Percentiles rank a stretch among this genome's conserved stretches.
Conservation (phyloP, 2,888 invertebrate genomes). For the Incurvaria masculella region DNA sequence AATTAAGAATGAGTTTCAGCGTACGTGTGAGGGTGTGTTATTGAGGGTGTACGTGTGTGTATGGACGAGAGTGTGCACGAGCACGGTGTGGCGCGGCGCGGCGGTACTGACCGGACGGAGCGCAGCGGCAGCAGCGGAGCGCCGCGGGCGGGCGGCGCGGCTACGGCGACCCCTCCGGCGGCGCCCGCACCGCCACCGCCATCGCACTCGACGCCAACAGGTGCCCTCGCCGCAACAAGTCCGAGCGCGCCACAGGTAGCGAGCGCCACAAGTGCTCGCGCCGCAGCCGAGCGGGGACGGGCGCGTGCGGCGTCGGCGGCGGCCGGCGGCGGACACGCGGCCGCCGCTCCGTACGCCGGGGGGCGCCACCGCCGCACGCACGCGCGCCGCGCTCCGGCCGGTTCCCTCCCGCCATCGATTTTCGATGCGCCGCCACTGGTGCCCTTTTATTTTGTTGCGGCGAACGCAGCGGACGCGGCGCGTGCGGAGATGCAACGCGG, state of each 20-base stretch:
- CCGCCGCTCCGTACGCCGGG: constrained; percentile 13
- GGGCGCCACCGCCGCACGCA: constrained; percentile 20
- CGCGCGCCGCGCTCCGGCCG: constrained; percentile 17
- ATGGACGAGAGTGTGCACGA: too few relatives aligned
- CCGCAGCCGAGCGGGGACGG: not conserved
- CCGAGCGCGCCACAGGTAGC: not conserved
- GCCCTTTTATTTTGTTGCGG: too few relatives aligned
- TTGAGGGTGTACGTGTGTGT: too few relatives aligned
- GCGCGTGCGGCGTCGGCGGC: constrained; percentile 35
- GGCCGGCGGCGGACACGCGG: constrained; percentile 34
- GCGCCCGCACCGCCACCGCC: too few relatives aligned
- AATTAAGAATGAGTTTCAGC: too few relatives aligned
- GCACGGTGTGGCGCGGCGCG: too few relatives aligned
- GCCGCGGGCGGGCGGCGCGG: not conserved
- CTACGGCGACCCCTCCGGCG: not conserved
- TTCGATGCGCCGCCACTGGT: constrained; percentile 36
- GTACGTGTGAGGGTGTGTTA: too few relatives aligned
- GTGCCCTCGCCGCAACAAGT: not conserved
- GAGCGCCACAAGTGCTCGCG: not conserved
- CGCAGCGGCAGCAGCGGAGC: not conserved
- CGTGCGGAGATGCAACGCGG: too few relatives aligned
- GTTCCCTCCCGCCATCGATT: constrained; percentile 41
- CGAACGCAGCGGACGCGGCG: too few relatives aligned
- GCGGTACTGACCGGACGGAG: too few relatives aligned
- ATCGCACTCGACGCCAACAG: not conserved